A percentile compares a stretch with the other conserved stretches of the same genome.
Evolutionary conservation across 2,888 invertebrate genomes (phyloP).

Genomic region (Clanis bilineata): DNA sequence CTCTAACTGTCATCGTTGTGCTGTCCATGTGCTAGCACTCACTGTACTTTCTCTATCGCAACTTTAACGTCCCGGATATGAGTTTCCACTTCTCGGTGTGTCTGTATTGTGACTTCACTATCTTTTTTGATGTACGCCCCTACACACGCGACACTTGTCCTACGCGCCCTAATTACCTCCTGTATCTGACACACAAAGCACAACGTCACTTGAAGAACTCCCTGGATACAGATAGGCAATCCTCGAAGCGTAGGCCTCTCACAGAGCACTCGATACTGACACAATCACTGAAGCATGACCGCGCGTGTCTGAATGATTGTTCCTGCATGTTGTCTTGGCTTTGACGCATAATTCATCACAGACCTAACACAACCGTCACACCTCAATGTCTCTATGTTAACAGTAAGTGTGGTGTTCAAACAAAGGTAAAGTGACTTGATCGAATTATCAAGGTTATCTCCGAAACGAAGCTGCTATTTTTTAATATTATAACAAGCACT

Average conservation of each 20-base stretch:
- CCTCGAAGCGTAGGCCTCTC: slow-evolving; percentile 40
- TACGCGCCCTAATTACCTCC: slow-evolving; percentile 49
- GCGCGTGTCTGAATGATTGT: slow-evolving; percentile 69
- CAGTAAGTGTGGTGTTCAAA: slow-evolving; percentile 30
- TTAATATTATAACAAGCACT: slow-evolving; percentile 57
- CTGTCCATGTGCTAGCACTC: slow-evolving; percentile 79
- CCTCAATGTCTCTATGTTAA: slow-evolving; percentile 44
- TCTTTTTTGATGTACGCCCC: slow-evolving; percentile 64
- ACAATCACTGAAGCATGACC: slow-evolving; percentile 71
- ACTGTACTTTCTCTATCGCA: slow-evolving; percentile 72
- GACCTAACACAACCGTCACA: slow-evolving; percentile 46
- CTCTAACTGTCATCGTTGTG: slow-evolving; percentile 79
- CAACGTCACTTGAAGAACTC: slow-evolving; percentile 32
- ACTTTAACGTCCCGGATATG: slow-evolving; percentile 71
- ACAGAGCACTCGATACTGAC: slow-evolving; percentile 66
- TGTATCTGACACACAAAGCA: slow-evolving; percentile 44
- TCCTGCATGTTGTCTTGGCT: slow-evolving; percentile 82
- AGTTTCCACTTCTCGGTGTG: slow-evolving; percentile 77
- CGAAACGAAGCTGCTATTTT: slow-evolving; percentile 36
- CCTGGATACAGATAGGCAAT: slow-evolving; percentile 41
- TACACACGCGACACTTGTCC: slow-evolving; percentile 62
- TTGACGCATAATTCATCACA: slow-evolving; percentile 65
- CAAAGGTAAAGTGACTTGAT: slow-evolving; percentile 2
- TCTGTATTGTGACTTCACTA: slow-evolving; percentile 73
- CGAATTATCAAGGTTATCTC: slow-evolving; percentile 15